phyloP scores from a whole-genome alignment of 2,113 vertebrate genomes.

The Chlamydotis undulata region DNA sequence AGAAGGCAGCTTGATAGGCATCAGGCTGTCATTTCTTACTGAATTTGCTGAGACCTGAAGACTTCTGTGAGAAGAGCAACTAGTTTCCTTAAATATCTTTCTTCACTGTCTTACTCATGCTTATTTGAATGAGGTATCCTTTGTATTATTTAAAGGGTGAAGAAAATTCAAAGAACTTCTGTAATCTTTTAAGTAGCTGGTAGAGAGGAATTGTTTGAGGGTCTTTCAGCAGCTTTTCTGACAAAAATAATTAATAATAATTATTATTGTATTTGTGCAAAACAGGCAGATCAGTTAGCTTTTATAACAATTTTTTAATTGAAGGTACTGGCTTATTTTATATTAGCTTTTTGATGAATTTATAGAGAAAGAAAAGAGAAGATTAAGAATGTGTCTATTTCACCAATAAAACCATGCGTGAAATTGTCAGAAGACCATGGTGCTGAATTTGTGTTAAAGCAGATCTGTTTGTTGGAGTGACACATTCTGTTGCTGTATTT shows the following conservation, averaged over 20 bases:
- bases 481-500: neutral
- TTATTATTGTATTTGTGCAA: neutral
- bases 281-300: neutral
- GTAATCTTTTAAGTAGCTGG: neutral
- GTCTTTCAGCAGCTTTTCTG: neutral
- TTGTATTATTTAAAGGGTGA: neutral
- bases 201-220: neutral
- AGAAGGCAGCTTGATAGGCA: neutral
- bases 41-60: neutral
- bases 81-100: neutral
- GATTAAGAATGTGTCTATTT: neutral
- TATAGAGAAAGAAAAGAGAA: neutral
- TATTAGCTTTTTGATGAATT: neutral
- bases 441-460: neutral
- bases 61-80: neutral
- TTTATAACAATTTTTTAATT: neutral
- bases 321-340: neutral
- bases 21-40: neutral
- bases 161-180: neutral
- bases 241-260: no score
- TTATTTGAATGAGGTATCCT: neutral
- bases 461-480: neutral
- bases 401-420: neutral
- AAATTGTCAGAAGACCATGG: neutral
- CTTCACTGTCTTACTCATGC: neutral